These are phyloP conservation scores for Microdon myrmicae DNA, from an alignment of 2,888 invertebrate species.

Conservation along the genomic window DNA sequence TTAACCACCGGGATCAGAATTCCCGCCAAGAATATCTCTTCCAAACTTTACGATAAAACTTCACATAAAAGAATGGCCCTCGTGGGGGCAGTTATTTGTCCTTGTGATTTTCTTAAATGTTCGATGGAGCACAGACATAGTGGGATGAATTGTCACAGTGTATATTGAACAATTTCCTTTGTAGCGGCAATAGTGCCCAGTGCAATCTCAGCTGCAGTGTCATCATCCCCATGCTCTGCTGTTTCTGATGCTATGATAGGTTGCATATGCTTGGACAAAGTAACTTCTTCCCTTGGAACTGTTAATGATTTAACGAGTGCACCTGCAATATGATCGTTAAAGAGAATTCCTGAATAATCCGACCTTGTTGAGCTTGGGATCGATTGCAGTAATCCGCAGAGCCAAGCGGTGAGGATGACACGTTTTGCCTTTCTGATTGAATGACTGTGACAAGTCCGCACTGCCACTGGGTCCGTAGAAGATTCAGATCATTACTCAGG, in stretches of 20 bases:
- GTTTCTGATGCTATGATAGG: conserved; percentile 18
- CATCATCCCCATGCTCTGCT: conserved; percentile 15
- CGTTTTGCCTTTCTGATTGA: conserved; percentile 8
- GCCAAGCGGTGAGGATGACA: too few relatives aligned
- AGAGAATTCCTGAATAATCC: conserved; percentile 31
- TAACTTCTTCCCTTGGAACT: conserved; percentile 7
- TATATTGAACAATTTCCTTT: not conserved
- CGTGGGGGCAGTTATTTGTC: conserved; percentile 4
- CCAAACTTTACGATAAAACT: conserved; percentile 15
- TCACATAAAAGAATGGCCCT: conserved; percentile 9
- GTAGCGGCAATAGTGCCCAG: not conserved
- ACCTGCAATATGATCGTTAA: conserved; percentile 18
- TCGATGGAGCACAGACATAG: too few relatives aligned
- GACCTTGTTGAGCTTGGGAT: conserved; percentile 1
- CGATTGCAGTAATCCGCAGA: conserved; percentile 21
- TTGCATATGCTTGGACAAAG: conserved; percentile 8
- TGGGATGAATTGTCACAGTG: too few relatives aligned
- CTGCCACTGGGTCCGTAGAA: not conserved
- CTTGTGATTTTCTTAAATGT: conserved; percentile 1
- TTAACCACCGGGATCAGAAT: not conserved
- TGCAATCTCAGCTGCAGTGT: not conserved
- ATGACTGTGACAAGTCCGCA: conserved; percentile 3
- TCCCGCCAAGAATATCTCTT: conserved; percentile 21
- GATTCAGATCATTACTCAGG: conserved; percentile 35
- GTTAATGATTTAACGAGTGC: conserved; percentile 19